Percentiles rank a stretch among this genome's conserved stretches.
phyloP scores from a whole-genome alignment of 92 coral and sea anemone species.

The Siderastrea siderea region DNA sequence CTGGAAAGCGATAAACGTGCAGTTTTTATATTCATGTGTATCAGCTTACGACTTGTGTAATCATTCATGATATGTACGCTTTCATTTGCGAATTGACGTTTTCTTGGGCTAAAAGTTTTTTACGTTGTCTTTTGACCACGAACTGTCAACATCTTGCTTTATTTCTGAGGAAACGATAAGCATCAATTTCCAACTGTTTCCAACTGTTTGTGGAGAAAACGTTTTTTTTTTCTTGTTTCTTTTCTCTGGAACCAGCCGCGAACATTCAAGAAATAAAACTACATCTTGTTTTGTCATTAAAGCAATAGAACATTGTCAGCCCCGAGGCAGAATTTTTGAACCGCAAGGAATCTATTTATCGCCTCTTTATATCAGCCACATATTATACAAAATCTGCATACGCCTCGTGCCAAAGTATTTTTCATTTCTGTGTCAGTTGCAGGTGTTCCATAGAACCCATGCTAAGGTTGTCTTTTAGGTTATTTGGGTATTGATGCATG shows the following conservation, averaged over 20 bases:
- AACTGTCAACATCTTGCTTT: constrained; percentile 15
- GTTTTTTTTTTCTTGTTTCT: not conserved
- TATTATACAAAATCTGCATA: not conserved
- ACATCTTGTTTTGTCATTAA: not conserved
- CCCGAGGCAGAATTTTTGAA: not conserved
- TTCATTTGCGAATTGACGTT: not conserved
- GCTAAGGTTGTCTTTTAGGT: not conserved
- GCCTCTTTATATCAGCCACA: constrained; percentile 6
- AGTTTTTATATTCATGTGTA: no score
- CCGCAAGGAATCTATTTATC: constrained; percentile 22
- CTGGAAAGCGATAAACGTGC: no score
- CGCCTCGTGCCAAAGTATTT: not conserved
- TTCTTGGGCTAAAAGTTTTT: not conserved
- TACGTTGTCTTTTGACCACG: not conserved
- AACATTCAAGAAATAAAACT: not conserved
- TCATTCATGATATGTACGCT: not conserved
- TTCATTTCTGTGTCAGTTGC: not conserved
- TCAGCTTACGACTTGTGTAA: no score
- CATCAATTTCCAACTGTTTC: not conserved
- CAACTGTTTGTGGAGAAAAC: not conserved
- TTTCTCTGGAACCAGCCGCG: not conserved
- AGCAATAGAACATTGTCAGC: not conserved
- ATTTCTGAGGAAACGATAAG: constrained; percentile 20
- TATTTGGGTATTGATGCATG: not conserved
- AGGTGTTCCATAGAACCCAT: constrained; percentile 1